Percentiles rank a stretch among this genome's conserved stretches.
These are phyloP conservation scores for Limnephilus rhombicus DNA, from an alignment of 2,888 invertebrate species.

Conservation along the genomic window DNA sequence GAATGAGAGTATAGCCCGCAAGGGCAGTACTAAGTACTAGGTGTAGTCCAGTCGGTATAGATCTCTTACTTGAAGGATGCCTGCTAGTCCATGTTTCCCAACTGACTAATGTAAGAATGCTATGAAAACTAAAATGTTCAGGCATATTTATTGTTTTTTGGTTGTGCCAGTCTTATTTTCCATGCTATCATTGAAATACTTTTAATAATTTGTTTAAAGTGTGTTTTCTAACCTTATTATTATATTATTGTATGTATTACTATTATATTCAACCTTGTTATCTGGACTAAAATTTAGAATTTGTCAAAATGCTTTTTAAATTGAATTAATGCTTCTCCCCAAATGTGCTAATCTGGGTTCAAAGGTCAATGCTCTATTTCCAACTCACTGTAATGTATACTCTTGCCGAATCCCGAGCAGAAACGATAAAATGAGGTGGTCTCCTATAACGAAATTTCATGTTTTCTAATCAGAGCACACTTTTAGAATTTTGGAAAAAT, in stretches of 20 bases:
- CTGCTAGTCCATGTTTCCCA: background rate
- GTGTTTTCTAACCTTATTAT: background rate
- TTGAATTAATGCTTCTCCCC: background rate
- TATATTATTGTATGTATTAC: background rate
- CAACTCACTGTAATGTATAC: background rate
- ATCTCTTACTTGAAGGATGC: background rate
- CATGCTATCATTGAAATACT: background rate
- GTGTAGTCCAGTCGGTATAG: background rate
- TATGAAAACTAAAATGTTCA: background rate
- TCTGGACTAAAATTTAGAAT: background rate
- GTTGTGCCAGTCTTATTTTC: background rate
- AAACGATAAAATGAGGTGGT: background rate
- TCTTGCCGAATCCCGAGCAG: background rate
- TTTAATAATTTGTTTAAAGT: background rate
- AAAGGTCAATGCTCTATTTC: background rate
- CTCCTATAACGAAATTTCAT: too few species aligned
- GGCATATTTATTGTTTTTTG: background rate
- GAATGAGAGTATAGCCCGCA: background rate
- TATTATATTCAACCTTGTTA: background rate
- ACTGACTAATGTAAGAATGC: background rate
- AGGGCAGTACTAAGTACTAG: background rate
- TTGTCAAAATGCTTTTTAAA: background rate
- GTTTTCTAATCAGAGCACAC: too few species aligned
- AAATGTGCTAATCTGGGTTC: background rate
- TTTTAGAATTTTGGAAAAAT: too few species aligned